phyloP scores from a whole-genome alignment of 2,113 vertebrate species.

The Polypterus bichir region DNA sequence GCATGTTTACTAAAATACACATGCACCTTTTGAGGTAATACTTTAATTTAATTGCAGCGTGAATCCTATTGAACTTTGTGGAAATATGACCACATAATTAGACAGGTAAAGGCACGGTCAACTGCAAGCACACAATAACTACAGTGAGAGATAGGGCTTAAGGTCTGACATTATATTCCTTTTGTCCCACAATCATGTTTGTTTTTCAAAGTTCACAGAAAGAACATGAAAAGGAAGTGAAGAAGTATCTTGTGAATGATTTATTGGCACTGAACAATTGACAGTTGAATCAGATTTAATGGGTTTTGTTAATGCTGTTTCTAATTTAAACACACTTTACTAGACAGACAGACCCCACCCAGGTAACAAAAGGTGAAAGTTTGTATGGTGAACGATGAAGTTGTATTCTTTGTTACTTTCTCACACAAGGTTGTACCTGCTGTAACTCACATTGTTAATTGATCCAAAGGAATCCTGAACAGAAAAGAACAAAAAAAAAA shows the following conservation, averaged over 20 bases:
- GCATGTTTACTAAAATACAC: slow-evolving; percentile 20
- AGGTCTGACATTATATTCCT: slow-evolving; percentile 36
- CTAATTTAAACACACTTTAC: slow-evolving; percentile 28
- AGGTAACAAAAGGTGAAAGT: slow-evolving; percentile 22
- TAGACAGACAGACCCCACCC: slow-evolving; percentile 28
- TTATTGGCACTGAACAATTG: slow-evolving; percentile 25
- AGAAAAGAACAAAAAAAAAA: slow-evolving; percentile 6
- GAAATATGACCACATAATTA: slow-evolving; percentile 31
- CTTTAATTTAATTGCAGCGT: slow-evolving; percentile 23
- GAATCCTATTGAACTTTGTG: slow-evolving; percentile 21
- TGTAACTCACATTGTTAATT: no score
- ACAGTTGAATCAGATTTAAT: slow-evolving; percentile 25
- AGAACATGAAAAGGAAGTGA: slow-evolving; percentile 43
- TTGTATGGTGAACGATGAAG: slow-evolving; percentile 20
- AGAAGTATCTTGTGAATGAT: slow-evolving; percentile 39
- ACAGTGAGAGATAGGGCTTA: slow-evolving; percentile 40
- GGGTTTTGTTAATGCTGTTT: slow-evolving; percentile 28
- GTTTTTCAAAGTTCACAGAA: slow-evolving; percentile 46
- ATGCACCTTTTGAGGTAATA: slow-evolving; percentile 19
- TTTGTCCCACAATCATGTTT: slow-evolving; percentile 37
- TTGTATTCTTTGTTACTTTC: slow-evolving; percentile 10
- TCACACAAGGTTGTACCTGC: no score
- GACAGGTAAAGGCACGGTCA: slow-evolving; percentile 44
- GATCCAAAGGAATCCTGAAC: neutral
- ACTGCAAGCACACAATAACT: slow-evolving; percentile 30